These are phyloP conservation scores for Callaeas wilsoni DNA, from an alignment of 2,113 vertebrate species.

Conservation along the genomic window DNA sequence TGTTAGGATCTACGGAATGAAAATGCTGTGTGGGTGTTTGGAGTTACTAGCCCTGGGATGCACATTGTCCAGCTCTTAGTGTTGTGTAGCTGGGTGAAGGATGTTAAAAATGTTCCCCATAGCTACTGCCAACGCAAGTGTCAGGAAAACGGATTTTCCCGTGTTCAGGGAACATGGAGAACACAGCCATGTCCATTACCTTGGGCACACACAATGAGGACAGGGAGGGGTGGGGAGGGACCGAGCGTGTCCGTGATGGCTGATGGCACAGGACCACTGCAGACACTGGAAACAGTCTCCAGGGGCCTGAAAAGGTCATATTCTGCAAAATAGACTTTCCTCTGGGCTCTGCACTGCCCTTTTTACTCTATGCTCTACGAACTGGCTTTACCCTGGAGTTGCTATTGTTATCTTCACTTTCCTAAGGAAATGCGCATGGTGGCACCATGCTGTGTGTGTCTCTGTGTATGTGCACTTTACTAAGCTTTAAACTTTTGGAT, in stretches of 20 bases:
- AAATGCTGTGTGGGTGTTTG: background rate
- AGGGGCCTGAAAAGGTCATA: background rate
- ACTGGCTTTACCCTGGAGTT: background rate
- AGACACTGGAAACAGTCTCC: background rate
- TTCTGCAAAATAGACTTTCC: background rate
- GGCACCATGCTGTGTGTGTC: background rate
- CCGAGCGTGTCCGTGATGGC: rapidly evolving
- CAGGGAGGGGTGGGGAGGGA: background rate
- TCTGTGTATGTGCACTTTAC: background rate
- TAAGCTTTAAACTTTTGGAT: background rate
- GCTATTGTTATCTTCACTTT: background rate
- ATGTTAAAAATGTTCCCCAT: background rate
- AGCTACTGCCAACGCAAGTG: background rate
- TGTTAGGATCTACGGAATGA: background rate
- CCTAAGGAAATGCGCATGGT: background rate
- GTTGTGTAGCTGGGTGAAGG: background rate
- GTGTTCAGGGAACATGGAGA: background rate
- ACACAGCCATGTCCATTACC: background rate
- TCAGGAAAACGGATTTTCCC: rapidly evolving
- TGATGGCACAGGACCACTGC: background rate
- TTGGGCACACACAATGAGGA: background rate
- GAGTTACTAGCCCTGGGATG: background rate
- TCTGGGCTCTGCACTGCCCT: background rate
- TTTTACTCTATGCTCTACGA: background rate
- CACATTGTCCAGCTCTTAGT: background rate